Evolutionary conservation across 1,140 invertebrate genomes (phyloP).

Genomic region (Plectrocnemia conspersa): DNA sequence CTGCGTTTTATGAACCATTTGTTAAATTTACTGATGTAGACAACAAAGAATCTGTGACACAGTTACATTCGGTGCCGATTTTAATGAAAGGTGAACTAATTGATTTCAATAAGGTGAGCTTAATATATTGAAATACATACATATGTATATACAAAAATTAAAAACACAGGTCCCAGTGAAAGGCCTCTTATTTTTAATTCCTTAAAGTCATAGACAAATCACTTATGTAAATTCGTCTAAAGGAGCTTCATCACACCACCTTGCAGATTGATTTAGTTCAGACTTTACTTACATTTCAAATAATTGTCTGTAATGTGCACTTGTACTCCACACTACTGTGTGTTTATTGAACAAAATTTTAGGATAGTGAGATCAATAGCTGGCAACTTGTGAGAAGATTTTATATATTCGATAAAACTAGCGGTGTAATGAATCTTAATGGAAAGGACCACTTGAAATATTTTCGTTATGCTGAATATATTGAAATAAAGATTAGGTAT

Average conservation of each 20-base stretch:
- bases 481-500: slow-evolving; percentile 38
- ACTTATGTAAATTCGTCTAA: no score
- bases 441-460: slow-evolving; percentile 40
- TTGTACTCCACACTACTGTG: no score
- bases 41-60: slow-evolving; percentile 24
- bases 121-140: slow-evolving; percentile 15
- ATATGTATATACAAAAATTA: slow-evolving; percentile 14
- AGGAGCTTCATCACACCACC: no score
- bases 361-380: slow-evolving; percentile 48
- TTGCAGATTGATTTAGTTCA: no score
- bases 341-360: no score
- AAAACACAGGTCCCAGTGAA: neutral
- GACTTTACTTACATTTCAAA: no score
- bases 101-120: slow-evolving; percentile 40
- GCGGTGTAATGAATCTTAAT: slow-evolving; percentile 42
- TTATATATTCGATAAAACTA: slow-evolving; percentile 60
- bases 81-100: slow-evolving; percentile 43
- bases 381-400: slow-evolving; percentile 60
- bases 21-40: slow-evolving; percentile 47
- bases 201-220: no score
- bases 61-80: slow-evolving; percentile 55
- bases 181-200: no score
- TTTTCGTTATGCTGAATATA: slow-evolving; percentile 44
- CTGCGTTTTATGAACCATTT: slow-evolving; percentile 58
- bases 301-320: no score